phyloP scores from a whole-genome alignment of 1,140 invertebrate species.

The Panulirus ornatus region DNA sequence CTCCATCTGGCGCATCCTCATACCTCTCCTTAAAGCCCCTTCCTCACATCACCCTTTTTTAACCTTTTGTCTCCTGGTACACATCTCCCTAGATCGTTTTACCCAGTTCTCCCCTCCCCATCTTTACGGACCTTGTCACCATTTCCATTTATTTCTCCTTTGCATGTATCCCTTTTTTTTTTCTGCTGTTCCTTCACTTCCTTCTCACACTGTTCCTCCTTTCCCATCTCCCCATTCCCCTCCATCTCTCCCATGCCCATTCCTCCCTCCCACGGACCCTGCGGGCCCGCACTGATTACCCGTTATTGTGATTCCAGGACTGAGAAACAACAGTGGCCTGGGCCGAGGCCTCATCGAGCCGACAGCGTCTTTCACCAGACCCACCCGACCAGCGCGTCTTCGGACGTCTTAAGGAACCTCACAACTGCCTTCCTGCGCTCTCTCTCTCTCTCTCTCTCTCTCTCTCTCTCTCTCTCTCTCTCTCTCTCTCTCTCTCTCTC shows the following conservation, averaged over 20 bases:
- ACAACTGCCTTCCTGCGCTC: background rate
- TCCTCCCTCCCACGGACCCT: background rate
- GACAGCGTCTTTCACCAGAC: slow-evolving; percentile 39
- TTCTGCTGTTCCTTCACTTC: slow-evolving; percentile 26
- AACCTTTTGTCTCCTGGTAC: no score
- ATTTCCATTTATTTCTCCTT: background rate
- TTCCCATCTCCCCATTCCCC: slow-evolving; percentile 4
- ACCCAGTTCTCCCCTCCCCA: background rate
- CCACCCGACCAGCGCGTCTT: slow-evolving; percentile 23
- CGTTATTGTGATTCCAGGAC: slow-evolving; percentile 39
- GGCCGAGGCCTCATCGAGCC: slow-evolving; percentile 17
- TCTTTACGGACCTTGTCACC: background rate
- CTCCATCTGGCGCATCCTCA: no score
- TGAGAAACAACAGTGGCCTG: slow-evolving; percentile 34
- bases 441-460: background rate
- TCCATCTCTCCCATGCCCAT: background rate
- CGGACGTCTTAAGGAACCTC: slow-evolving; percentile 5
- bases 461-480: background rate
- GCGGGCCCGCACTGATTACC: slow-evolving; percentile 38
- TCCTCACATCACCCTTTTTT: no score
- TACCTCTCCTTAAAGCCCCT: no score
- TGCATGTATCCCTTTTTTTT: slow-evolving; percentile 8
- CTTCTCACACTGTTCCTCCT: slow-evolving; percentile 14
- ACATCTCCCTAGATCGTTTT: no score
- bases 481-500: background rate